Base-by-base conservation (phyloP, 2,113 vertebrate genomes). In the Corapipo altera region DNA sequence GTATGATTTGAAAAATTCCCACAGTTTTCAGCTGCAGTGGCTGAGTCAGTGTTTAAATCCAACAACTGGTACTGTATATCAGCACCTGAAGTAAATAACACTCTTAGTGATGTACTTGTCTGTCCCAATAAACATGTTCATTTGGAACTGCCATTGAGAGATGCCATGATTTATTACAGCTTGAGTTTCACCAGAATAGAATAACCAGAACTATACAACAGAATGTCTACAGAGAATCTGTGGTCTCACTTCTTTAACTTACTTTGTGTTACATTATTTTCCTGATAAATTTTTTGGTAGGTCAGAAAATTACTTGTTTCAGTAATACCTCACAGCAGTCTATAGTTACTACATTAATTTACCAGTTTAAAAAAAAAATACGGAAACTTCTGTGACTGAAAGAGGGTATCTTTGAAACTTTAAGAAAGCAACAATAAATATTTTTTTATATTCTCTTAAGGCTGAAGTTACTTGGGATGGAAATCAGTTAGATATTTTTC, bases 131-230 rank as follows among this genome's bases (percentile, higher is more conserved):
- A 97, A 95, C 12, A 22, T 89, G 77, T 94, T 97, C 95, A 94
- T 98, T 97, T 97, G 92, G 97, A 97, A 96, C 92, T 97, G 97
- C 97, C 96, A 95, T 79, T 90, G 89, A 20, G 44, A 96, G 91
- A 97, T 92, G 94, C 86, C 44, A 22, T 98, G 97, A 98, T 98
- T 98, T 97, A 98, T 97, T 97, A 95, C 73, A 96, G 43, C 70
- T 73, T 37, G 32, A 79, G 49, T 88, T 95, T 91, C 88, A 64
- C 90, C 78, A 84, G 84, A 97, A 95, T 66, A 86, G 19, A 44
- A 74, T 44, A 69, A 72, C 18, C 58, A 81, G 70, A 85, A 39
- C 8, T 69, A 24, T 33, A 37, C 26, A 85, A 94, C 49, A 92
- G 65, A 88, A 92, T 65, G 55, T 24, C 57, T 90, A 65, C 32